Conservation (phyloP, 2,888 invertebrate species). For the Lasioglossum vierecki region DNA sequence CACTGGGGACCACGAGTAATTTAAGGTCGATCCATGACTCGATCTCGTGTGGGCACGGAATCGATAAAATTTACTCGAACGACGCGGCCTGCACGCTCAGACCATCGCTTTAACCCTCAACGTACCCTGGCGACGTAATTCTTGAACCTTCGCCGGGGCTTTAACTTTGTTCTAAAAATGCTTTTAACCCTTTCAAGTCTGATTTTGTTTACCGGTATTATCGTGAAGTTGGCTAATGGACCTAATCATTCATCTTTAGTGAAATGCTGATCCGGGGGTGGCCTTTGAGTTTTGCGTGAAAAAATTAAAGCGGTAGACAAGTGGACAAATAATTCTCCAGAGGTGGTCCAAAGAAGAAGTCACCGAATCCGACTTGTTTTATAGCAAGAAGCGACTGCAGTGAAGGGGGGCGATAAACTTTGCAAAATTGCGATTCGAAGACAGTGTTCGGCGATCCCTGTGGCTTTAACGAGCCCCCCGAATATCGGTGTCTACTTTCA, state of each 20-base stretch:
- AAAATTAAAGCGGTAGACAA: background rate
- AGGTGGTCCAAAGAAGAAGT: conserved; percentile 7
- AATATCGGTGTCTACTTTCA: conserved; percentile 56
- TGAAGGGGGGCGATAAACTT: conserved; percentile 76
- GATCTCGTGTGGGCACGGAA: conserved; percentile 57
- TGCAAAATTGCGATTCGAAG: conserved; percentile 79
- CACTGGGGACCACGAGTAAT: conserved; percentile 38
- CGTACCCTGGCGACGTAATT: background rate
- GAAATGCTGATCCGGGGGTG: no score
- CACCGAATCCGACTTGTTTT: background rate
- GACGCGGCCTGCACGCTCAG: background rate
- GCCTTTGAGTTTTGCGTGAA: background rate
- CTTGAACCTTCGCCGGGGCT: background rate
- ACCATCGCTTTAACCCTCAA: background rate
- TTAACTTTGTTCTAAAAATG: background rate
- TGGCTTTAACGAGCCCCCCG: conserved; percentile 70
- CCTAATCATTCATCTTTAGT: no score
- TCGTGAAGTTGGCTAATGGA: no score
- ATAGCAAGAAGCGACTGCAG: conserved; percentile 76
- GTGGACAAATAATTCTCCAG: background rate
- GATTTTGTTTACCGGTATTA: background rate
- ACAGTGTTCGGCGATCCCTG: conserved; percentile 71
- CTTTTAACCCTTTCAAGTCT: background rate
- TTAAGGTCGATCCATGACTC: conserved; percentile 50
- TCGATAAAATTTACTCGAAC: conserved; percentile 54